Conservation (phyloP, 2,888 invertebrate species). For the Mesorhabditis spiculigera region DNA sequence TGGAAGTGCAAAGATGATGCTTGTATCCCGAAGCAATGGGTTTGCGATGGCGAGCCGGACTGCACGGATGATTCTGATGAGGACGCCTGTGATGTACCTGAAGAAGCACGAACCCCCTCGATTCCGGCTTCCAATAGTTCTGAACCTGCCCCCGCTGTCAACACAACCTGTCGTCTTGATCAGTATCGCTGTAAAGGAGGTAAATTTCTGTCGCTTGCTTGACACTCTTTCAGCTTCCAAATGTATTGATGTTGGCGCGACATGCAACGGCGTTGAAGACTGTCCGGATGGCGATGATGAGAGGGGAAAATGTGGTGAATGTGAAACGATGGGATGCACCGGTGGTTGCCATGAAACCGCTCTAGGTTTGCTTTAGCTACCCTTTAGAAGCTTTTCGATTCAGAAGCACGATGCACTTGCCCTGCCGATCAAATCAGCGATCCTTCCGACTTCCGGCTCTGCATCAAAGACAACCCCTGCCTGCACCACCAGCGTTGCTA, state of each 20-base stretch:
- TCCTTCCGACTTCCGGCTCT: constrained; percentile 15
- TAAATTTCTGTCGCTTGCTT: constrained; percentile 8
- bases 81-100: constrained; percentile 33
- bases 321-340: constrained; percentile 21
- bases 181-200: constrained; percentile 5
- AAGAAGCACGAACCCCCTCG: constrained; percentile 32
- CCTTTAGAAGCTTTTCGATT: neutral
- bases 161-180: neutral
- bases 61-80: constrained; percentile 14
- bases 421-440: constrained; percentile 18
- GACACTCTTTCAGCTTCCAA: neutral
- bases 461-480: constrained; percentile 5
- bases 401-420: constrained; percentile 28
- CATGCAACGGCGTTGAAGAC: constrained; percentile 58
- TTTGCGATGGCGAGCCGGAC: constrained; percentile 9
- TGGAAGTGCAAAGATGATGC: neutral
- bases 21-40: neutral
- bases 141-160: neutral
- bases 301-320: constrained; percentile 33
- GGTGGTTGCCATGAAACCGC: constrained; percentile 25
- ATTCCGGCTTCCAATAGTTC: constrained; percentile 36
- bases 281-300: constrained; percentile 60
- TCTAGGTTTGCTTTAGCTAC: constrained; percentile 10
- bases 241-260: constrained; percentile 25
- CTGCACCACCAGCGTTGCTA: neutral